Conservation (phyloP, 2,888 invertebrate genomes). For the Protodeltote pygarga region DNA sequence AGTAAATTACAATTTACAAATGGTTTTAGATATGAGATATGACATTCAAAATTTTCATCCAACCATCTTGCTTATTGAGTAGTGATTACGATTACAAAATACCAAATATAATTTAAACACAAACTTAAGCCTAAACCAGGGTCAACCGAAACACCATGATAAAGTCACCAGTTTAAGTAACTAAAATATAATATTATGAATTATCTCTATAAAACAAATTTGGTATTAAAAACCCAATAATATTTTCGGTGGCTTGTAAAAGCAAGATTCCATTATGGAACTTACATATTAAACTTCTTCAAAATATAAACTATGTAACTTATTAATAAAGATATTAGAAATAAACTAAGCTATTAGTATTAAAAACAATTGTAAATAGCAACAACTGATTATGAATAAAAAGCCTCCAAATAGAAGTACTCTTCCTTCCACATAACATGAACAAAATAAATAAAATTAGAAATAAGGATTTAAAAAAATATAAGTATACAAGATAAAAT, state of each 20-base stretch:
- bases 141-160: constrained; percentile 34
- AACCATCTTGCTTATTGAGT: constrained; percentile 18
- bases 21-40: neutral
- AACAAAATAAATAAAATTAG: constrained; percentile 70
- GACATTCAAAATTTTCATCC: neutral
- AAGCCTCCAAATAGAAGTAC: constrained; percentile 77
- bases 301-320: constrained; percentile 56
- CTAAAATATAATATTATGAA: constrained; percentile 36
- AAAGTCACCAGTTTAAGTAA: constrained; percentile 38
- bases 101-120: constrained; percentile 21
- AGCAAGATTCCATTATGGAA: constrained; percentile 39
- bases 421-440: constrained; percentile 65
- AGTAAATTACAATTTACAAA: constrained; percentile 5
- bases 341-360: constrained; percentile 70
- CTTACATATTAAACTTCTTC: constrained; percentile 42
- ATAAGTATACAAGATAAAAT: constrained; percentile 59
- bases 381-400: constrained; percentile 77
- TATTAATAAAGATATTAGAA: constrained; percentile 60
- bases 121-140: constrained; percentile 35
- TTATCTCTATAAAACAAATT: constrained; percentile 42
- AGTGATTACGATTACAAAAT: constrained; percentile 7
- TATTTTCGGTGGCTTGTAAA: constrained; percentile 47
- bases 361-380: constrained; percentile 83
- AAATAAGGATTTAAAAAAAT: constrained; percentile 54
- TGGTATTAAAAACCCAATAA: constrained; percentile 47